phyloP scores from a whole-genome alignment of 2,888 invertebrate species.

The Tenthredo notha region DNA sequence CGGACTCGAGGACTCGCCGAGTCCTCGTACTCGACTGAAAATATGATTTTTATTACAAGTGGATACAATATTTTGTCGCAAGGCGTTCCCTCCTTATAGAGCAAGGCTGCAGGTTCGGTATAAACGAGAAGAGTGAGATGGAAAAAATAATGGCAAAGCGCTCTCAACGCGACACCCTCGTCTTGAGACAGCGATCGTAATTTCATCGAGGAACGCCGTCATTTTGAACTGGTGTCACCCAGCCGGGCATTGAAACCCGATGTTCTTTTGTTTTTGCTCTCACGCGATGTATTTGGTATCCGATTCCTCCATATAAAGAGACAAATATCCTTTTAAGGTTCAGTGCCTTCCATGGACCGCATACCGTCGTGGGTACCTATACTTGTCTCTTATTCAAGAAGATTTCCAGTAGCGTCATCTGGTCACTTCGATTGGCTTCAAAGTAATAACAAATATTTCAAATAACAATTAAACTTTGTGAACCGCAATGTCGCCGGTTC shows the following conservation, averaged over 20 bases:
- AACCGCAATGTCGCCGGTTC: not conserved
- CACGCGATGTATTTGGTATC: slow-evolving; percentile 74
- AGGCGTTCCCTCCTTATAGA: slow-evolving; percentile 54
- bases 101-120: slow-evolving; percentile 45
- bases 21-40: slow-evolving; percentile 21
- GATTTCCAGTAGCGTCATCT: slow-evolving; percentile 45
- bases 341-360: slow-evolving; percentile 72
- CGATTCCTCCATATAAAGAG: slow-evolving; percentile 75
- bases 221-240: slow-evolving; percentile 66
- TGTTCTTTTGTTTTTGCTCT: slow-evolving; percentile 72
- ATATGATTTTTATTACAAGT: slow-evolving; percentile 45
- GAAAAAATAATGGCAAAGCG: slow-evolving; percentile 49
- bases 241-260: slow-evolving; percentile 61
- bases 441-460: not conserved
- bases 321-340: slow-evolving; percentile 76
- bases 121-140: slow-evolving; percentile 54
- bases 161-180: slow-evolving; percentile 46
- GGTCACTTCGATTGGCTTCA: not conserved
- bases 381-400: slow-evolving; percentile 42
- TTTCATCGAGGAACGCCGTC: slow-evolving; percentile 62
- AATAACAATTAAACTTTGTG: not conserved
- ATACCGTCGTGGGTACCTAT: slow-evolving; percentile 58
- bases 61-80: slow-evolving; percentile 23
- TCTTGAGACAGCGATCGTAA: slow-evolving; percentile 41
- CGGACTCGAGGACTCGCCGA: slow-evolving; percentile 35